phyloP scores from a whole-genome alignment of 2,797 vertebrate genomes.

The Aselliscus stoliczkanus region DNA sequence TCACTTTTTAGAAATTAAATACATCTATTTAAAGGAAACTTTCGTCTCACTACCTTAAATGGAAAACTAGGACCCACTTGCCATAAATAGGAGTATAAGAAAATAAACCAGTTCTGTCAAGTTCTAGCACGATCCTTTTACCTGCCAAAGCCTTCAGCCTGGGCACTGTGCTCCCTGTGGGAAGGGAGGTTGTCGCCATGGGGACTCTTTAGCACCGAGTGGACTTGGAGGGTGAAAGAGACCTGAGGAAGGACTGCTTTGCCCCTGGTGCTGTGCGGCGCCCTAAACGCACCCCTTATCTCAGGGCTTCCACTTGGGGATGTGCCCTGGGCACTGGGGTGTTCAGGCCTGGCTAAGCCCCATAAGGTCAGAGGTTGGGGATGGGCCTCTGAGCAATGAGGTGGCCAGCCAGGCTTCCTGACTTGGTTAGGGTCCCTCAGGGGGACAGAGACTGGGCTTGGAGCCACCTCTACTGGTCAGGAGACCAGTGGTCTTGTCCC shows the following conservation, averaged over 20 bases:
- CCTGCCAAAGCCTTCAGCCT: background rate
- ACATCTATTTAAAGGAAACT: background rate
- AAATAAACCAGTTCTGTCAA: background rate
- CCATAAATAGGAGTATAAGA: background rate
- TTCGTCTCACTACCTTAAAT: background rate
- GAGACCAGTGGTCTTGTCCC: background rate
- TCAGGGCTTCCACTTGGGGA: background rate
- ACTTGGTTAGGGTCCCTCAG: background rate
- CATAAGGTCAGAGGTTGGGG: too few species aligned
- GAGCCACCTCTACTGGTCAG: accelerated
- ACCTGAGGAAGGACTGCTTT: background rate
- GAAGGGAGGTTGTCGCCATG: background rate
- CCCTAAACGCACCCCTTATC: background rate
- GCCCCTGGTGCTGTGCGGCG: background rate
- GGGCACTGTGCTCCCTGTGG: background rate
- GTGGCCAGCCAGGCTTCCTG: background rate
- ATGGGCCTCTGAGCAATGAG: background rate
- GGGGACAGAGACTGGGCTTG: background rate
- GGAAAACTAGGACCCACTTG: background rate
- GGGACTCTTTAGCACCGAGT: accelerated
- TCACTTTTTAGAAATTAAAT: slow-evolving; percentile 6
- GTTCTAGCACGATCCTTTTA: background rate
- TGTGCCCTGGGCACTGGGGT: accelerated
- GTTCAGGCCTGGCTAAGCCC: background rate
- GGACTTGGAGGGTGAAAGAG: too few species aligned